phyloP scores from a whole-genome alignment of 2,113 vertebrate species.

The Saimiri boliviensis region DNA sequence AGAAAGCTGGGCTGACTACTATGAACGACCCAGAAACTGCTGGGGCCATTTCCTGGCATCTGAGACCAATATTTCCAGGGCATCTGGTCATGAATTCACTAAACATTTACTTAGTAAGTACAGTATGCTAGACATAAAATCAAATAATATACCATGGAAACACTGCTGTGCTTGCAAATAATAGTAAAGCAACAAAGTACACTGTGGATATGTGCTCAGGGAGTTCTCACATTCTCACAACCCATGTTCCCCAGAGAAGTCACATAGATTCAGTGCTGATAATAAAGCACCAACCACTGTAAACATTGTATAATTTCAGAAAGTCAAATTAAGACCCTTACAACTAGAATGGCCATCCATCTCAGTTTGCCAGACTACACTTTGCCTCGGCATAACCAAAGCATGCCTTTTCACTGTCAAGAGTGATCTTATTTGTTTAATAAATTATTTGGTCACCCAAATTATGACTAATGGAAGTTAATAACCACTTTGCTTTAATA shows the following conservation, averaged over 20 bases:
- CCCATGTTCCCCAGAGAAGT: not conserved
- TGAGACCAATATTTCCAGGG: conserved; percentile 37
- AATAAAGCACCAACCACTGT: not conserved
- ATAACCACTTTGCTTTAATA: not conserved
- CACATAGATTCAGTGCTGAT: not conserved
- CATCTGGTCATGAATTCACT: conserved; percentile 57
- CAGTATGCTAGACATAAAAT: not conserved
- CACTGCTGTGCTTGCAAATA: not conserved
- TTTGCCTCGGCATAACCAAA: not conserved
- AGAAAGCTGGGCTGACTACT: conserved; percentile 45
- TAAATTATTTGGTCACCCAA: not conserved
- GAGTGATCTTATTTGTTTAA: not conserved
- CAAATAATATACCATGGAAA: not conserved
- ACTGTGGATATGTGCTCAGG: not conserved
- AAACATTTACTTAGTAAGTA: conserved; percentile 44
- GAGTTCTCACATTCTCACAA: not conserved
- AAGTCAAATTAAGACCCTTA: not conserved
- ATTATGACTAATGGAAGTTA: not conserved
- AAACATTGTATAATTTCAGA: not conserved
- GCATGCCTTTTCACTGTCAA: not conserved
- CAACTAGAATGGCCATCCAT: not conserved
- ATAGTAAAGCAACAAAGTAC: not conserved
- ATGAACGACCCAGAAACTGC: conserved; percentile 16
- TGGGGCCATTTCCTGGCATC: conserved; percentile 31
- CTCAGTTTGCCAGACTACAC: not conserved